Evolutionary conservation across 2,113 vertebrate genomes (phyloP), one percentile per base, ranked within the genome.

Genomic region (Marmota flaviventris): DNA sequence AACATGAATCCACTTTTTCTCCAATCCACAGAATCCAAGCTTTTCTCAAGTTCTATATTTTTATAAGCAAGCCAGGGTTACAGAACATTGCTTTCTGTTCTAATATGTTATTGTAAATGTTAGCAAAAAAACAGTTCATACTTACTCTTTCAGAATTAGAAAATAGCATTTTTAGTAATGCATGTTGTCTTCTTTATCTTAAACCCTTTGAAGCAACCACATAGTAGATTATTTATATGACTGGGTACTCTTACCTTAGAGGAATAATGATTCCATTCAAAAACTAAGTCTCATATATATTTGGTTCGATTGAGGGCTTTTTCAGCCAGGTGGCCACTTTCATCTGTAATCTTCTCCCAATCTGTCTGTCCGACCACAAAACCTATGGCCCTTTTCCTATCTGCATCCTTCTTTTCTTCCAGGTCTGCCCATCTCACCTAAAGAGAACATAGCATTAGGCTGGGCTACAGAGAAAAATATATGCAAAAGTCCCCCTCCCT

Each of bases 351-450:
- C 98, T 99, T 99, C 98, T 99, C 99, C 99, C 99, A 99, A 90
- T 99, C 99, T 0, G 99, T 99, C 96, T 99, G 99, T 98, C 99
- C 99, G 97, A 99, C 99, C 95, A 99, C 99, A 99, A 99, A 99
- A 96, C 99, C 99, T 39, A 99, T 99, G 42, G 99, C 99, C 45
- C 99, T 99, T 98, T 99, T 99, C 92, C 99, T 98, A 98, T 99
- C 99, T 20, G 99, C 99, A 27, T 99, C 99, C 97, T 99, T 99
- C 98, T 99, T 99, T 98, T 99, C 99, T 98, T 99, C 99, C 45
- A 99, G 99, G 97, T 99, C 99, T 77, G 99, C 99, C 99, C 99
- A 99, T 93, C 99, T 99, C 95, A 99, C 99, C 99, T 99, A 98
- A 0, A 88, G 98, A 98, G 78, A 98, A 98, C 51, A 98, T 1